Evolutionary conservation across 2,888 invertebrate species (phyloP).

Genomic region (Villa cingulata): DNA sequence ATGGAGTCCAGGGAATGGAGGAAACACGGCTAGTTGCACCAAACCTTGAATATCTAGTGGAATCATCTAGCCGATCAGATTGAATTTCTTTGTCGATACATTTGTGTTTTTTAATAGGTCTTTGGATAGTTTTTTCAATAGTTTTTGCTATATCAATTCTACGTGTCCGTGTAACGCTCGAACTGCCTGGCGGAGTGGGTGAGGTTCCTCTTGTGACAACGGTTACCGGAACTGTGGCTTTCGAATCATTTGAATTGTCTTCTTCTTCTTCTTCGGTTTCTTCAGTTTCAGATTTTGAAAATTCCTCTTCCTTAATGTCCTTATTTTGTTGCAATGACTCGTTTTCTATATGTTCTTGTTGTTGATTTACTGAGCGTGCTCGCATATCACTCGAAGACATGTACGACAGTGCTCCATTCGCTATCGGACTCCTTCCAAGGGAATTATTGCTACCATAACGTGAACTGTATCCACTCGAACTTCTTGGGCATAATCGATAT

Average conservation of each 20-base stretch:
- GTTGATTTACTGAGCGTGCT: conserved; percentile 24
- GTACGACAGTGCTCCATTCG: conserved; percentile 30
- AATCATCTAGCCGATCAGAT: conserved; percentile 56
- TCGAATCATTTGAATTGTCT: conserved; percentile 8
- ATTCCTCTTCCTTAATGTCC: conserved; percentile 21
- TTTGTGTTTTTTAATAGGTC: conserved; percentile 42
- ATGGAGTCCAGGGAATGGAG: conserved; percentile 49
- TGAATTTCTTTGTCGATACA: conserved; percentile 60
- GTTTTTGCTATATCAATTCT: conserved; percentile 60
- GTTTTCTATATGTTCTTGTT: conserved; percentile 21
- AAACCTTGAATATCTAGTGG: conserved; percentile 51
- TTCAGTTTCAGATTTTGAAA: conserved; percentile 14
- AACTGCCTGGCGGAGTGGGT: conserved; percentile 48
- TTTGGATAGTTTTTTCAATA: conserved; percentile 53
- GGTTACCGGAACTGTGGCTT: conserved; percentile 40
- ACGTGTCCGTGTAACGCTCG: conserved; percentile 48
- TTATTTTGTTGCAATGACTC: conserved; percentile 21
- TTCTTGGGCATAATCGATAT: conserved; percentile 20
- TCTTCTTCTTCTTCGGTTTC: conserved; percentile 20
- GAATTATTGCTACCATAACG: conserved; percentile 17
- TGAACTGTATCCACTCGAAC: conserved; percentile 13
- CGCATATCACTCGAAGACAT: conserved; percentile 32
- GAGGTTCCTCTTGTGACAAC: conserved; percentile 66
- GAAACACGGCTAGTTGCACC: conserved; percentile 41
- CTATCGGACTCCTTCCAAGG: conserved; percentile 1